A percentile compares a stretch with the other conserved stretches of the same genome.
These are phyloP conservation scores for Lycorma delicatula DNA, from an alignment of 1,140 invertebrate species.

Conservation along the genomic window DNA sequence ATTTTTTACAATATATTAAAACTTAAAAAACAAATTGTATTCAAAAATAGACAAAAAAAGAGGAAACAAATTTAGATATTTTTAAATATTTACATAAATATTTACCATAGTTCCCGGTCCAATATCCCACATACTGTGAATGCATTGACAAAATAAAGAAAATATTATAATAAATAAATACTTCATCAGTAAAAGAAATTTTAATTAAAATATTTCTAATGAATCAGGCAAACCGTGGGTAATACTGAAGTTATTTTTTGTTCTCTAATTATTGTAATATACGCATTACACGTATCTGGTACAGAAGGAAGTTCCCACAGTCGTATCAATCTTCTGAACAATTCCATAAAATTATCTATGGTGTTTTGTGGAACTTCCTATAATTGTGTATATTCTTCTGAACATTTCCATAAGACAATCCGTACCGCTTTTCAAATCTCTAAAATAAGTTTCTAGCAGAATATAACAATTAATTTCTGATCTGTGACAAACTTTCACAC, in stretches of 20 bases:
- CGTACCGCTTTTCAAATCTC: no score
- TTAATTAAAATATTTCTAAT: background rate
- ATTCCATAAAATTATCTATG: no score
- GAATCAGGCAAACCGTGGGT: background rate
- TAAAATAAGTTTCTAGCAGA: no score
- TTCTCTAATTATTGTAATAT: background rate
- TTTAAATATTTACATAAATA: slow-evolving; percentile 6
- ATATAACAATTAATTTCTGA: no score
- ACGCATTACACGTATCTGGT: background rate
- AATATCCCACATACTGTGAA: slow-evolving; percentile 26
- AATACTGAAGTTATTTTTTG: background rate
- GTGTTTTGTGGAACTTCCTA: no score
- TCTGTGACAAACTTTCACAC: no score
- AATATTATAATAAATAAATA: background rate
- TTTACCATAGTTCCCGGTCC: slow-evolving; percentile 25
- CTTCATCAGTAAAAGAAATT: background rate
- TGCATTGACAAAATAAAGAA: slow-evolving; percentile 14
- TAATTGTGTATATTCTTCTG: no score
- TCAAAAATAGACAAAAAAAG: background rate
- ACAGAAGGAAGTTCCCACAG: no score
- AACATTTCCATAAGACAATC: no score
- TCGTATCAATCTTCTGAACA: no score
- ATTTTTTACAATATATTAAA: background rate
- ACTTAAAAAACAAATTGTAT: background rate
- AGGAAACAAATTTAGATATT: background rate